Conservation (phyloP, 1,140 invertebrate species). For the Drosophila pectinifera region DNA sequence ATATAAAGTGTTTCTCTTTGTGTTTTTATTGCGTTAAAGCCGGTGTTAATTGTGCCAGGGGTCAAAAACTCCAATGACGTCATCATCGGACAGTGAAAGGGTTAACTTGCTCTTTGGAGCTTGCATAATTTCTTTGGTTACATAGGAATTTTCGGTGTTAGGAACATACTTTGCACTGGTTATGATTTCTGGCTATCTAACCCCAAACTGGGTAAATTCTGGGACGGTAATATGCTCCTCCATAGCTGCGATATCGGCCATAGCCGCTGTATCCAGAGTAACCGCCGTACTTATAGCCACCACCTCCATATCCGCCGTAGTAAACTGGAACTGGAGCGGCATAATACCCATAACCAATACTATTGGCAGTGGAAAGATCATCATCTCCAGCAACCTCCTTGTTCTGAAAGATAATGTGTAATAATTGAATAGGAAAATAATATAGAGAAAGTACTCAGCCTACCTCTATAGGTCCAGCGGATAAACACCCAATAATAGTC, state of each 20-base stretch:
- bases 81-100: constrained; percentile 60
- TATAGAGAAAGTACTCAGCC: not conserved
- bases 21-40: constrained; percentile 47
- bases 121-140: constrained; percentile 50
- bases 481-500: constrained; percentile 11
- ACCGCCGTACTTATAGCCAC: constrained; percentile 59
- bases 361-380: constrained; percentile 55
- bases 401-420: not conserved
- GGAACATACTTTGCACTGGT: not conserved
- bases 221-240: constrained; percentile 55
- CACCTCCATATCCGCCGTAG: constrained; percentile 49
- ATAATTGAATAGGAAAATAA: not conserved
- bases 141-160: constrained; percentile 14
- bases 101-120: constrained; percentile 12
- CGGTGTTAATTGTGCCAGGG: constrained; percentile 67
- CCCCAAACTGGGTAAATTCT: constrained; percentile 68
- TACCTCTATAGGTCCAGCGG: constrained; percentile 33
- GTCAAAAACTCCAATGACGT: constrained; percentile 72
- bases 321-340: constrained; percentile 43
- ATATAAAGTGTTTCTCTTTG: constrained; percentile 30
- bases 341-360: constrained; percentile 62
- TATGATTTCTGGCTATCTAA: not conserved
- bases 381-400: constrained; percentile 6
- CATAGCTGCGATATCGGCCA: constrained; percentile 49
- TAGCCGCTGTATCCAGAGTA: constrained; percentile 26